These are phyloP conservation scores for Pammene aurita DNA, from an alignment of 2,888 invertebrate species.

Conservation along the genomic window DNA sequence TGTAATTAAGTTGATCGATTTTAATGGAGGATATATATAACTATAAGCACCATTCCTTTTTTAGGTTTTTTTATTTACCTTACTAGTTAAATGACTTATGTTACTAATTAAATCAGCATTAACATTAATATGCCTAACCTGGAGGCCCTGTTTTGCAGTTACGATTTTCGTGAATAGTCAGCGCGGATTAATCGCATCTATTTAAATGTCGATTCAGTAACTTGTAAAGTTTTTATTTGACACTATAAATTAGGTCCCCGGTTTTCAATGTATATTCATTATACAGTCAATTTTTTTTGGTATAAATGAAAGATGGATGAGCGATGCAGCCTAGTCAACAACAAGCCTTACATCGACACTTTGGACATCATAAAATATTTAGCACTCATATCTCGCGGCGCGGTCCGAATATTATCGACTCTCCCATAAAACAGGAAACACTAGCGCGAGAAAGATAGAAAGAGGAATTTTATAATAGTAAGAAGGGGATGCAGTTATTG, in stretches of 20 bases:
- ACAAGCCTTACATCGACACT: conserved; percentile 61
- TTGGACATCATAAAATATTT: conserved; percentile 81
- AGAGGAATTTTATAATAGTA: conserved; percentile 58
- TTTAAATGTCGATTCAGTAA: too few relatives aligned
- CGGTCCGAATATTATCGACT: conserved; percentile 80
- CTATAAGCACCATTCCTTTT: conserved; percentile 15
- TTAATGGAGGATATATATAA: conserved; percentile 49
- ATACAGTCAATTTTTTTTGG: background rate
- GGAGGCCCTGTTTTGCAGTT: too few relatives aligned
- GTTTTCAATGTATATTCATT: background rate
- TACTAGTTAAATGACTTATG: background rate
- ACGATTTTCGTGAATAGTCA: too few relatives aligned
- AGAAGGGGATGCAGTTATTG: conserved; percentile 73
- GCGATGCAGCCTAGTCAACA: conserved; percentile 41
- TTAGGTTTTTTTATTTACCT: background rate
- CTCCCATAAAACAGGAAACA: conserved; percentile 76
- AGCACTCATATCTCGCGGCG: conserved; percentile 75
- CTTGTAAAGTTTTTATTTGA: too few relatives aligned
- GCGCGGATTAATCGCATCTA: too few relatives aligned
- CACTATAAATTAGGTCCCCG: background rate
- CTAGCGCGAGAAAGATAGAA: conserved; percentile 65
- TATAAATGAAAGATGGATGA: conserved; percentile 3
- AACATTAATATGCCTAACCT: too few relatives aligned
- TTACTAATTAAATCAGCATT: too few relatives aligned
- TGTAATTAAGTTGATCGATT: conserved; percentile 68